Evolutionary conservation across 1,140 invertebrate species (phyloP).

Genomic region (Manduca sexta): DNA sequence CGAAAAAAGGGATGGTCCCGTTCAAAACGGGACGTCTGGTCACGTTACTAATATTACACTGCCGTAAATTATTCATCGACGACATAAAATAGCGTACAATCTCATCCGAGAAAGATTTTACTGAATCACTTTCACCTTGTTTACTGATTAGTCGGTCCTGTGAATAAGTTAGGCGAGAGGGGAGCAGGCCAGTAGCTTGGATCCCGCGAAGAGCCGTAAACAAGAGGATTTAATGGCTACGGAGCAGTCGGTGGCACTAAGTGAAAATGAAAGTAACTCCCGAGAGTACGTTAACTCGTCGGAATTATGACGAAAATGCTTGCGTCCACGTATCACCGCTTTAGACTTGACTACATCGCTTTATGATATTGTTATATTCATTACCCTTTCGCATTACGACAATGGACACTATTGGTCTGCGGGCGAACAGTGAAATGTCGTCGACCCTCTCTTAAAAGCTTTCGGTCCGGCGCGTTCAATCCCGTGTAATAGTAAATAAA

Average conservation of each 20-base stretch:
- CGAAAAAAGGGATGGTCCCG: no score
- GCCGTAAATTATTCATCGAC: no score
- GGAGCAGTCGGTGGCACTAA: slow-evolving; percentile 45
- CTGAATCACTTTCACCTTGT: slow-evolving; percentile 15
- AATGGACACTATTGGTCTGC: slow-evolving; percentile 15
- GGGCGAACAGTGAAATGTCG: slow-evolving; percentile 3
- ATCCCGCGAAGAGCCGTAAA: slow-evolving; percentile 44
- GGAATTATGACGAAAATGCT: slow-evolving; percentile 44
- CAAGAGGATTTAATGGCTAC: slow-evolving; percentile 59
- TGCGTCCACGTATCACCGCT: slow-evolving; percentile 23
- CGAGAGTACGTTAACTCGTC: slow-evolving; percentile 39
- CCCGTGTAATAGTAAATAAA: no score
- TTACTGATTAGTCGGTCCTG: slow-evolving; percentile 41
- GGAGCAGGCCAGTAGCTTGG: slow-evolving; percentile 20
- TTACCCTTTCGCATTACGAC: slow-evolving; percentile 19
- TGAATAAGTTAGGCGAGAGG: slow-evolving; percentile 45
- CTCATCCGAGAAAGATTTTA: neutral
- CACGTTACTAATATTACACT: no score
- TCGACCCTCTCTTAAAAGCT: slow-evolving; percentile 2
- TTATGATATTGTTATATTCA: slow-evolving; percentile 30
- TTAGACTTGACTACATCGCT: slow-evolving; percentile 17
- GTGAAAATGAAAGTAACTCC: slow-evolving; percentile 64
- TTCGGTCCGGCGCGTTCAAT: no score
- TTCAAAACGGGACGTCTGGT: no score
- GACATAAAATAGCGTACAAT: neutral